Conservation (phyloP, 2,888 invertebrate genomes). For the Torymus texanus region DNA sequence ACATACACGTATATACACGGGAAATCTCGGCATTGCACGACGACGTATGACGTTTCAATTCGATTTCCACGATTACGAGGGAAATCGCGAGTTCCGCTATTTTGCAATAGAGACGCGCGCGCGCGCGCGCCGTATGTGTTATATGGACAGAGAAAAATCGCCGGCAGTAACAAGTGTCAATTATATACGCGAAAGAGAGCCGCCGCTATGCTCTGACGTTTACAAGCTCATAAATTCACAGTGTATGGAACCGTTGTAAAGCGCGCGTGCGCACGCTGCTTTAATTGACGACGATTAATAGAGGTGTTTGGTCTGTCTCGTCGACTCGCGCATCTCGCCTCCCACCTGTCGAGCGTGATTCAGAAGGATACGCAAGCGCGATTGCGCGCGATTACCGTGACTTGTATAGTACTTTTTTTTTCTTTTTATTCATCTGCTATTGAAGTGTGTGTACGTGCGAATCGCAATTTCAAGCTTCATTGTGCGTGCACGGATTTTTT, state of each 20-base stretch:
- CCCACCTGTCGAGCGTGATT: neutral
- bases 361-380: slow-evolving; percentile 4
- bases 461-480: slow-evolving; percentile 30
- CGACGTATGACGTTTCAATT: slow-evolving; percentile 28
- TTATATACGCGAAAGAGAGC: slow-evolving; percentile 16
- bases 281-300: slow-evolving; percentile 48
- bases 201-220: slow-evolving; percentile 17
- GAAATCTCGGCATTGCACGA: neutral
- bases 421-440: slow-evolving; percentile 29
- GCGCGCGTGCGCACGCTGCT: neutral
- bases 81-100: slow-evolving; percentile 42
- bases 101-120: slow-evolving; percentile 17
- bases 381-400: slow-evolving; percentile 15
- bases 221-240: slow-evolving; percentile 43
- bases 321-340: neutral
- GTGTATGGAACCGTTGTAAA: slow-evolving; percentile 15
- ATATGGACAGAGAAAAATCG: slow-evolving; percentile 29
- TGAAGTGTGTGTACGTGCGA: neutral
- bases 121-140: no score
- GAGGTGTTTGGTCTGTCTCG: slow-evolving; percentile 23
- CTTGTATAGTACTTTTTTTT: slow-evolving; percentile 11
- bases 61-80: slow-evolving; percentile 15
- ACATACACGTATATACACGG: neutral
- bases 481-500: neutral
- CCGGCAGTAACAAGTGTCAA: slow-evolving; percentile 42